Conservation (phyloP, 2,888 invertebrate species). For the Nemoura dubitans region DNA sequence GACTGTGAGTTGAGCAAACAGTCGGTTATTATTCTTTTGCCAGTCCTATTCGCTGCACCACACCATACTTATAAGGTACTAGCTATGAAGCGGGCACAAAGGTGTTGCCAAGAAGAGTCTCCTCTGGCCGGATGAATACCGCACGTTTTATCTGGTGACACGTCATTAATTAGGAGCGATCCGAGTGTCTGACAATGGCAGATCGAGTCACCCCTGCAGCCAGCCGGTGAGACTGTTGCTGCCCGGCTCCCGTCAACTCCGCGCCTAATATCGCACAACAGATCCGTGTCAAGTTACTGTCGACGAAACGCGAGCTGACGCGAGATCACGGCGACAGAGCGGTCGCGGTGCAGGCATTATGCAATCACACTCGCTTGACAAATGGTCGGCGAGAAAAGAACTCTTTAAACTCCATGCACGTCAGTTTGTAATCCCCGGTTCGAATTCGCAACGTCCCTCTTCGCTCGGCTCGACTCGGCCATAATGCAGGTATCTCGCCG, state of each 20-base stretch:
- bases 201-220: not conserved
- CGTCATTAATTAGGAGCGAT: constrained; percentile 35
- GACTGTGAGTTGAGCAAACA: not conserved
- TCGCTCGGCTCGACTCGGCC: no score
- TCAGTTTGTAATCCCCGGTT: no score
- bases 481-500: no score
- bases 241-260: not conserved
- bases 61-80: not conserved
- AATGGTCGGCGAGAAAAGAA: not conserved
- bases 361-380: not conserved
- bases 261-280: not conserved
- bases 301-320: not conserved
- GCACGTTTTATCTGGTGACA: constrained; percentile 30
- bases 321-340: no score
- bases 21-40: constrained; percentile 8
- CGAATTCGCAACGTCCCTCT: no score
- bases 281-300: not conserved
- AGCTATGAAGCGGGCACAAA: not conserved
- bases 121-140: not conserved
- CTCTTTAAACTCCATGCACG: not conserved
- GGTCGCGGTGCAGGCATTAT: not conserved
- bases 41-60: not conserved
- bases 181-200: not conserved
- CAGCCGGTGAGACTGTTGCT: no score
- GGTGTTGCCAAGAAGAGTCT: no score